Conservation (phyloP, 2,888 invertebrate genomes). For the Heliothis peltigera region DNA sequence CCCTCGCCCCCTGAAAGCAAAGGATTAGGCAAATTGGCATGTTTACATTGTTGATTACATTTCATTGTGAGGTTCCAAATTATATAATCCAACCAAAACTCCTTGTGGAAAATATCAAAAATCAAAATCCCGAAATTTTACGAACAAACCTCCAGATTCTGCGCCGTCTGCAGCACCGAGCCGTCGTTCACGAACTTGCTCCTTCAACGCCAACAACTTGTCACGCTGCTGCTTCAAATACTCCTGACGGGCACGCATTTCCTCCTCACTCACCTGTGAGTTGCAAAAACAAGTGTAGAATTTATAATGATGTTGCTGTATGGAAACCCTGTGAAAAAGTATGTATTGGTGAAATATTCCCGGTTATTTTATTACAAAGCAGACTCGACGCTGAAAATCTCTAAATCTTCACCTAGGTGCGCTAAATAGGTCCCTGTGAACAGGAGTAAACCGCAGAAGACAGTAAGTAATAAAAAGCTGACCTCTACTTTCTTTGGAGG, state of each 20-base stretch:
- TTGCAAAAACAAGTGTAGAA: not conserved
- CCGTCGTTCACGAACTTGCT: conserved; percentile 95
- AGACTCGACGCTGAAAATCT: too few species aligned
- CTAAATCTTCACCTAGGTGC: too few species aligned
- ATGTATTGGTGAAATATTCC: too few species aligned
- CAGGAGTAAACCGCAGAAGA: not conserved
- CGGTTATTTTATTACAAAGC: too few species aligned
- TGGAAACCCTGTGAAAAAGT: too few species aligned
- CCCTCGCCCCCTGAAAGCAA: conserved; percentile 89
- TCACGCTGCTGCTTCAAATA: conserved; percentile 97
- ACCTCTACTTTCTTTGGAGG: conserved; percentile 80
- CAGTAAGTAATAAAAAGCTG: conserved; percentile 18
- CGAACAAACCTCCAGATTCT: conserved; percentile 76
- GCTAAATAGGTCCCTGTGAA: too few species aligned
- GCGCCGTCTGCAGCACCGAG: conserved; percentile 91
- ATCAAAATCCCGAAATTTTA: conserved; percentile 5
- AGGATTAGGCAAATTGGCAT: not conserved
- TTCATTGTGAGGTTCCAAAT: too few species aligned
- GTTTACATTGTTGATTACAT: too few species aligned
- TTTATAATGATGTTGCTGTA: not conserved
- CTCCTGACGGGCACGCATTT: conserved; percentile 94
- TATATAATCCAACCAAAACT: too few species aligned
- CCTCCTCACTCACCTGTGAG: conserved; percentile 86
- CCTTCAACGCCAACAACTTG: conserved; percentile 96
- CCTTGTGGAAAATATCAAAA: too few species aligned